Base-by-base conservation (phyloP, 35 echinoderm and acorn worm genomes). In the Apostichopus parvimensis region DNA sequence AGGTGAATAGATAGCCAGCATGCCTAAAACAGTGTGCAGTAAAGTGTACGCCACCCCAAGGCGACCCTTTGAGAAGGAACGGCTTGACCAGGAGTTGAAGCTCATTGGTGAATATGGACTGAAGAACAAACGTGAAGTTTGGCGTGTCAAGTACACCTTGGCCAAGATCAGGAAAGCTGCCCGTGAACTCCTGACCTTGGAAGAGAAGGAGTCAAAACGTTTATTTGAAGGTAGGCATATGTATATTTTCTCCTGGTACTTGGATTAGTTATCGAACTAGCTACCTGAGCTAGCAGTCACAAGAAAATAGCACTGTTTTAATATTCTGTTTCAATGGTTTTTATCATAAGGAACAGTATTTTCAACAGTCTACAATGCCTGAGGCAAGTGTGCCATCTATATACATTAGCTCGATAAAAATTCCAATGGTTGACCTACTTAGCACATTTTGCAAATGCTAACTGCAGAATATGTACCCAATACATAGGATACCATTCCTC, bases 141-240 rank as follows among this genome's bases (percentile, higher is more conserved):
- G 97, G 97, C 93, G 97, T 88, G 97, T 98, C 79, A 98, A 96
- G 97, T 98, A 95, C 93, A 98, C 97, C 80, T 76, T 99, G 54
- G 97, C 94, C 4, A 99, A 99, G 77, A 99, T 99, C 97, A 76
- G 97, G 22, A 99, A 99, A 83, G 95, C 97, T 92, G 97, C 97
- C 34, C 95, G 97, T 82, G 95, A 99, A 17, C 78, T 99, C 87
- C 92, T 99, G 9, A 99, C 97, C 52, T 88, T 95, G 53, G 97
- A 99, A 56, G 97, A 99, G 76, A 99, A 99, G 70, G 97, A 99
- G 72, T 73, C 90, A 4, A 94, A 96, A 61, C 91, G 97, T 66
- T 54, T 99, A n/a, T 99, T 99, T 94, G 97, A 99, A 93, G 97
- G 97, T 96, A 87, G 25, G 86, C 14, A 20, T 66, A 12, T 60